Conservation (phyloP, 2,113 vertebrate genomes). For the Scalopus aquaticus region DNA sequence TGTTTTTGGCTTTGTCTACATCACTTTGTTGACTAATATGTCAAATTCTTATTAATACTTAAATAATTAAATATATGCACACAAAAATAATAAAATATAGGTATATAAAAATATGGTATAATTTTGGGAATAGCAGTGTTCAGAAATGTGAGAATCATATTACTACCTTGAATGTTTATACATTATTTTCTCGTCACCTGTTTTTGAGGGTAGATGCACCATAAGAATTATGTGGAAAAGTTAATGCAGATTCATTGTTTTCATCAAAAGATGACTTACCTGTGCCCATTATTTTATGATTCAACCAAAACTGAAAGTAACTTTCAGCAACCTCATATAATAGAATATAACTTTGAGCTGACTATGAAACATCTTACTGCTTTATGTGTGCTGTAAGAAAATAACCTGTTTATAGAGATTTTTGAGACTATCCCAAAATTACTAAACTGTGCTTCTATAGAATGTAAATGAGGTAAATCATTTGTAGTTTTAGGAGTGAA, state of each 20-base stretch:
- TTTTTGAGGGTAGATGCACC: not conserved
- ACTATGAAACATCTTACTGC: not conserved
- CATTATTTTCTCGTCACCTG: not conserved
- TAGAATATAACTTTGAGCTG: not conserved
- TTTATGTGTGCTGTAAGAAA: not conserved
- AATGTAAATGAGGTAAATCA: not conserved
- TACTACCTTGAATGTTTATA: not conserved
- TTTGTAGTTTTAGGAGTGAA: not conserved
- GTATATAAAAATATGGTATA: not conserved
- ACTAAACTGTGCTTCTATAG: not conserved
- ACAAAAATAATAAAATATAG: not conserved
- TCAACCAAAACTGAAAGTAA: not conserved
- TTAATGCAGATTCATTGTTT: not conserved
- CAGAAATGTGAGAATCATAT: not conserved
- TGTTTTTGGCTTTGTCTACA: not conserved
- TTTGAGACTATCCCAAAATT: not conserved
- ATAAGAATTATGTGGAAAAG: not conserved
- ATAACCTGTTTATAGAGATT: not conserved
- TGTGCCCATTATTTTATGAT: not conserved
- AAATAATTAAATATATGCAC: not conserved
- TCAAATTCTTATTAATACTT: not conserved
- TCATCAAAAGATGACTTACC: not conserved
- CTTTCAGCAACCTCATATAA: not conserved
- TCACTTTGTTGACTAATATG: not conserved
- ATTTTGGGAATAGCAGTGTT: not conserved